These are phyloP conservation scores for Muscicapa adusta DNA, from an alignment of 2,113 vertebrate genomes.

Conservation along the genomic window DNA sequence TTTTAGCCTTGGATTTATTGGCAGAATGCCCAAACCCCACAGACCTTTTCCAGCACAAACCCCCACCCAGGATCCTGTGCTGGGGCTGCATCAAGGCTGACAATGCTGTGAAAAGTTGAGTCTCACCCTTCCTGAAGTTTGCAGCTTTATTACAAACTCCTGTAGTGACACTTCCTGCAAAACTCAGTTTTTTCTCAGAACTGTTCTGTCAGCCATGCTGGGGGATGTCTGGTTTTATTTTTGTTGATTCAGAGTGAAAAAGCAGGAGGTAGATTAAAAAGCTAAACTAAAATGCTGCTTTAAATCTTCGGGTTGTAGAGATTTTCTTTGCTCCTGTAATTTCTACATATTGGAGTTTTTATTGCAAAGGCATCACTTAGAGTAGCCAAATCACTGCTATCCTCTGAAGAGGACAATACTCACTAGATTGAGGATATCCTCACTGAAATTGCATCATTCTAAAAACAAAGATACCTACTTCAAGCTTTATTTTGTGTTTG, in stretches of 20 bases:
- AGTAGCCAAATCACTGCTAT: slow-evolving; percentile 14
- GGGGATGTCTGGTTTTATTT: slow-evolving; percentile 19
- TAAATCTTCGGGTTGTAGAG: not conserved
- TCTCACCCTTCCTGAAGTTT: not conserved
- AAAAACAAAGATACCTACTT: slow-evolving; percentile 12
- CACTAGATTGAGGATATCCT: not conserved
- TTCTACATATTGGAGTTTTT: slow-evolving; percentile 18
- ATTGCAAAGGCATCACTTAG: not conserved
- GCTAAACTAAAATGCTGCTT: not conserved
- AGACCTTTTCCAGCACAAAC: not conserved
- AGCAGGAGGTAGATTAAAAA: not conserved
- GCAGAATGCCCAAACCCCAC: not conserved
- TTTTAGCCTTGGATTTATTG: slow-evolving; percentile 35
- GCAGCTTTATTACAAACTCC: not conserved
- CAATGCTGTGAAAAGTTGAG: not conserved
- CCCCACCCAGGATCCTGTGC: not conserved
- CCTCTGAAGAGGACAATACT: not conserved
- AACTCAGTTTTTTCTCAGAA: not conserved
- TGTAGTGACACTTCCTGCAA: not conserved
- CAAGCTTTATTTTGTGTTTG: slow-evolving; percentile 9
- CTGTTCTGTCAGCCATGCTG: not conserved
- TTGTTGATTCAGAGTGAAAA: not conserved
- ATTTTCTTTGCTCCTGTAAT: not conserved
- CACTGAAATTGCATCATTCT: not conserved
- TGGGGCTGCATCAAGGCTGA: not conserved